Percentiles rank a stretch among this genome's conserved stretches.
Evolutionary conservation across 2,797 vertebrate genomes (phyloP).

Genomic region (Paedocypris micromegethes): DNA sequence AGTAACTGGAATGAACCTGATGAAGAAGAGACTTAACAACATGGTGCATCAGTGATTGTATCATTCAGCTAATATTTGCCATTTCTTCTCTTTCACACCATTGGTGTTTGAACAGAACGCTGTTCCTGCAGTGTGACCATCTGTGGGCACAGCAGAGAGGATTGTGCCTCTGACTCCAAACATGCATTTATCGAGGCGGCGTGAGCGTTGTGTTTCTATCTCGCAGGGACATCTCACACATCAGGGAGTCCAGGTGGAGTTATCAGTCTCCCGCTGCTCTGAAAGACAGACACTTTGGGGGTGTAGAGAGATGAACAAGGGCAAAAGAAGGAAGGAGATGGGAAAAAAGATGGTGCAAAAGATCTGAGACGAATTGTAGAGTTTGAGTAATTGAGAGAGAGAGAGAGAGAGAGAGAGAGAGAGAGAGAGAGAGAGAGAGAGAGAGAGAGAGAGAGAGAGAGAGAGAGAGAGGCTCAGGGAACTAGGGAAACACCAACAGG

Average conservation of each 20-base stretch:
- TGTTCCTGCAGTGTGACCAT: constrained; percentile 28
- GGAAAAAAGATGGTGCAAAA: neutral
- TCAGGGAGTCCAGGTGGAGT: constrained; percentile 41
- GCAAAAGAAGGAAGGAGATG: constrained; percentile 12
- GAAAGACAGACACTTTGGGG: constrained; percentile 8
- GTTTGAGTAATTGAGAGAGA: too few species aligned
- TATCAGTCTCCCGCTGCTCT: constrained; percentile 39
- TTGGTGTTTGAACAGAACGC: constrained; percentile 26
- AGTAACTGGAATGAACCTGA: too few species aligned
- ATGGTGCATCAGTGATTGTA: too few species aligned
- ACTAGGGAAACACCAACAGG: neutral
- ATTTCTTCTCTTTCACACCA: constrained; percentile 13
- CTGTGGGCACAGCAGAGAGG: constrained; percentile 41
- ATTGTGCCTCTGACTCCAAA: constrained; percentile 47
- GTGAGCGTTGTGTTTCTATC: constrained; percentile 34
- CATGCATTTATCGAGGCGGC: constrained; percentile 49
- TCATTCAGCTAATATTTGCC: neutral
- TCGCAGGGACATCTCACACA: constrained; percentile 35
- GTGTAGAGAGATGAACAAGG: constrained; percentile 2
- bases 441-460: too few species aligned
- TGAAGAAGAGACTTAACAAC: too few species aligned
- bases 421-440: too few species aligned
- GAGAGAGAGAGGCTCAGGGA: neutral
- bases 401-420: too few species aligned
- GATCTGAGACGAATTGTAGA: neutral